Evolutionary conservation across 2,113 vertebrate genomes (phyloP).

Genomic region (Balaenoptera acutorostrata): DNA sequence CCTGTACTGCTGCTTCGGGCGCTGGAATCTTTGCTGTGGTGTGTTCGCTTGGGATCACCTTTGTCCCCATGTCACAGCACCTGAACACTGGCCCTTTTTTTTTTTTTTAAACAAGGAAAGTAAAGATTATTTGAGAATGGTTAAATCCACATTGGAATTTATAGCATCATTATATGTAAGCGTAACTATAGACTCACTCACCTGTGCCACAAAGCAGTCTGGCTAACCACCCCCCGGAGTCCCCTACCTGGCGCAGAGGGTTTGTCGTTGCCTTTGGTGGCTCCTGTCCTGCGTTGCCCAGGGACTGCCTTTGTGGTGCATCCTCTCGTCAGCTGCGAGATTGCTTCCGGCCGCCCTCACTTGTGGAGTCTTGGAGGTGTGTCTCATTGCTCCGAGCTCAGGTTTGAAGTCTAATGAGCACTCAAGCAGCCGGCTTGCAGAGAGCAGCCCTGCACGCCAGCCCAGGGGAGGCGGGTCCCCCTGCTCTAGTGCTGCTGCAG

Average conservation of each 20-base stretch:
- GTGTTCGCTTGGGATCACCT: not conserved
- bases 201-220: not conserved
- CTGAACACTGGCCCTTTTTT: not conserved
- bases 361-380: not conserved
- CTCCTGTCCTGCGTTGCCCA: not conserved
- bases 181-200: not conserved
- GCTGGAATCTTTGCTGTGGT: not conserved
- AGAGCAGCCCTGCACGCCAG: not conserved
- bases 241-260: not conserved
- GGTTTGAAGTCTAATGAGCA: not conserved
- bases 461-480: not conserved
- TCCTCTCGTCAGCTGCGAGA: not conserved
- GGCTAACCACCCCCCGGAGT: not conserved
- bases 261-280: not conserved
- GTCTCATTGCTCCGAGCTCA: not conserved
- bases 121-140: not conserved
- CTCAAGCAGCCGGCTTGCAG: not conserved
- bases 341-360: not conserved
- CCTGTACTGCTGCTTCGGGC: not conserved
- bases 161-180: not conserved
- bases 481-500: not conserved
- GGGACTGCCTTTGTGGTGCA: not conserved
- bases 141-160: not conserved
- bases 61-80: not conserved
- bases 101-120: not conserved